Base-by-base conservation (phyloP, 2,113 vertebrate species). In the Charadrius vociferus region DNA sequence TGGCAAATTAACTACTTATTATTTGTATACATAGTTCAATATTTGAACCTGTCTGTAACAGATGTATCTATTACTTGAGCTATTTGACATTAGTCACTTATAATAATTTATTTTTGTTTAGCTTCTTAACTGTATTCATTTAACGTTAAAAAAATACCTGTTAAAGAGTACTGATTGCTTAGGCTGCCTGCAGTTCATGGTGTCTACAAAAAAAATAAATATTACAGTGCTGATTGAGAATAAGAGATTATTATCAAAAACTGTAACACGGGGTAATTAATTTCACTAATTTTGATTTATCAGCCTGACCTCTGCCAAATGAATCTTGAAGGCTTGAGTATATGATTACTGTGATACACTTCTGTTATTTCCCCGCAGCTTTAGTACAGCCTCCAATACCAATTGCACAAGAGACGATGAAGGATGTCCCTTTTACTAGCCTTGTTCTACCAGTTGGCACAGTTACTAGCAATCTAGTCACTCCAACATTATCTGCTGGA, bases 381-480 rank as follows among this genome's bases (percentile, higher is more conserved):
- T 97, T 99, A 87, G 98, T 99, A 58, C 99, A 99, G 74, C 97
- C 99, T 22, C 98, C 99, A 7, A 95, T 99, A 85, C 96, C 98
- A 45, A 98, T 98, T 90, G 80, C 98, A 95, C 99, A 99, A 96
- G 99, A 99, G 45, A 96, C 98, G 11, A 98, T 98, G 92, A 99
- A 99, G 96, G 99, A 99, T 47, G 98, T 99, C 74, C 98, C 98
- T 30, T 99, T 99, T 88, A 96, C 98, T 70, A 95, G 98, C 77
- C 98, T 99, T 96, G 99, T 99, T 88, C 98, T 99, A 81, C 99
- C 99, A 50, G 98, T 98, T 72, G 98, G 98, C 91, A 97, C 98
- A 81, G 97, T 98, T 84, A 95, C 97, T 81, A 96, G 98, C 78
- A 97, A 78, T 95, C 96, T 98, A 62, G 97, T 95, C 72, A 86